Conservation (phyloP, 2,797 vertebrate species). For the Paratrypauchen microcephalus region DNA sequence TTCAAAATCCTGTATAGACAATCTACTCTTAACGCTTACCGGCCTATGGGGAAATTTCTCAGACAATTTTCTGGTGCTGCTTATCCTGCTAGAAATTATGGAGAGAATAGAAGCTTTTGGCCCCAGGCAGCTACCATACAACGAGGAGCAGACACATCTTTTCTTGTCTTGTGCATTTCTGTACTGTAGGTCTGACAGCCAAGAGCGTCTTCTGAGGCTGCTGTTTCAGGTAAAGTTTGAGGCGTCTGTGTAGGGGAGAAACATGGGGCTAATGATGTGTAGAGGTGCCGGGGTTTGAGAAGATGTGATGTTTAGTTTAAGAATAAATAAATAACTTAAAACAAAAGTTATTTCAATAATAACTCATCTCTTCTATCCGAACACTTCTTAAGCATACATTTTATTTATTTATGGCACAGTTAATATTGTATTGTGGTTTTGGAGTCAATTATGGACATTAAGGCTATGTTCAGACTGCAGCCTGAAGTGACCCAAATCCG, state of each 20-base stretch:
- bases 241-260: not conserved
- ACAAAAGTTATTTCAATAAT: not conserved
- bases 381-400: not conserved
- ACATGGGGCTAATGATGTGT: not conserved
- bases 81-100: conserved; percentile 1
- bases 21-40: not conserved
- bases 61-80: conserved; percentile 5
- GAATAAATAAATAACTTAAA: not conserved
- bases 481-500: too few species aligned
- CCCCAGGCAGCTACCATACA: conserved; percentile 3
- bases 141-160: not conserved
- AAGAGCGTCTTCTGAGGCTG: not conserved
- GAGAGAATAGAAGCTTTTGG: conserved; percentile 1
- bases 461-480: too few species aligned
- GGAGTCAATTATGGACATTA: too few species aligned
- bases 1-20: not conserved
- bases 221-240: not conserved
- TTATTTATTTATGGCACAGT: too few species aligned
- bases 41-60: conserved; percentile 4
- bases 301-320: not conserved
- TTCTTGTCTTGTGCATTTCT: not conserved
- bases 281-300: not conserved
- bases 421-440: too few species aligned
- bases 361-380: not conserved
- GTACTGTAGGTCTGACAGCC: conserved; percentile 8